phyloP scores from a whole-genome alignment of 1,140 invertebrate genomes.

The Saccostrea echinata region DNA sequence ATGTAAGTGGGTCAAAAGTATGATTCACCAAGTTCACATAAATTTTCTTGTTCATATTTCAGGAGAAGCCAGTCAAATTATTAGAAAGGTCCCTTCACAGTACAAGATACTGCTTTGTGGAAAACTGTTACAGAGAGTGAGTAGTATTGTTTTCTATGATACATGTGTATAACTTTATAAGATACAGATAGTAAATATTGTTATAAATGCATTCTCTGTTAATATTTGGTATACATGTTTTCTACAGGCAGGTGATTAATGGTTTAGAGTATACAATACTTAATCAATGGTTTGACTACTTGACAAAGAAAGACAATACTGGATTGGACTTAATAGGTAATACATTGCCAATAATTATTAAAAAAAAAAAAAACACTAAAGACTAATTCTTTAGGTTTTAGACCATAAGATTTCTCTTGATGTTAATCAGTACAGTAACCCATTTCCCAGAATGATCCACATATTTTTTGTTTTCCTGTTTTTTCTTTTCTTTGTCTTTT shows the following conservation, averaged over 20 bases:
- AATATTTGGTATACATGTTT: background rate
- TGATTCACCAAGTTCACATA: too few relatives aligned
- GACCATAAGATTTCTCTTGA: too few relatives aligned
- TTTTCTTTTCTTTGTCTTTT: background rate
- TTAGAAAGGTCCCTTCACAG: constrained; percentile 77
- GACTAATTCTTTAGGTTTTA: too few relatives aligned
- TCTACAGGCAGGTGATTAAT: constrained; percentile 81
- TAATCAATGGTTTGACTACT: constrained; percentile 92
- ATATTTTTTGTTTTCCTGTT: too few relatives aligned
- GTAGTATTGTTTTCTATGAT: constrained; percentile 28
- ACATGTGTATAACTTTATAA: too few relatives aligned
- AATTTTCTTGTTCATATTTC: constrained; percentile 39
- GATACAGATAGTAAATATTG: too few relatives aligned
- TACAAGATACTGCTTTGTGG: constrained; percentile 77
- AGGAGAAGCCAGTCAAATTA: constrained; percentile 76
- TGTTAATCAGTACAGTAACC: too few relatives aligned
- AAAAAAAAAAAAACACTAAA: too few relatives aligned
- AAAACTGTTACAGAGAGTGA: constrained; percentile 75
- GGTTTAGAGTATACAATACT: constrained; percentile 86
- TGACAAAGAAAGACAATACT: constrained; percentile 86
- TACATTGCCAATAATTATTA: constrained; percentile 37
- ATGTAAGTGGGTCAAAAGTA: too few relatives aligned
- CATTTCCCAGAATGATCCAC: too few relatives aligned
- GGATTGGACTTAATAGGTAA: constrained; percentile 92
- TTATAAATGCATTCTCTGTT: background rate